Base-by-base conservation (phyloP, 2,888 invertebrate genomes). In the Melanostoma mellinum region DNA sequence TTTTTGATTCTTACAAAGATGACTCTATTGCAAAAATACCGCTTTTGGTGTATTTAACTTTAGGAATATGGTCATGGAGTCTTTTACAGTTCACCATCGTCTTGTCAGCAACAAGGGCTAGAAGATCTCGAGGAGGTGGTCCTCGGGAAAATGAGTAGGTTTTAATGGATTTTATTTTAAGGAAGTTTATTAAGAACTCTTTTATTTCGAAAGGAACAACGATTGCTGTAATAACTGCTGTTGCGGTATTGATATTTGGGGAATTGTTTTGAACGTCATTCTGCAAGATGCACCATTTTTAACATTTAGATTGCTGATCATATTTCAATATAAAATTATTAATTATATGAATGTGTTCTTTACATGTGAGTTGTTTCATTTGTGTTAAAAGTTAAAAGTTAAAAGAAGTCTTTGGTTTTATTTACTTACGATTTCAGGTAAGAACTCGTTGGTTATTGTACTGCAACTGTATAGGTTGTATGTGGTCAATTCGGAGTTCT, bases 311-410 rank as follows among this genome's bases (percentile, higher is more conserved):
- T 93, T 98, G 2, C 93, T 97, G 36, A 94, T 98, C 53, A 97
- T 98, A 78, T 94, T 96, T 6, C 95, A 97, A 88, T 98, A 96
- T 90, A 94, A 95, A 86, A 97, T 98, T 38, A 95, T 97, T 86
- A 97, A 96, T 88, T 98, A 98, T 88, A 98, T 98, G 95, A 98
- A 98, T 90, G 96, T 98, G 30, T 98, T 98, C 92, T 98, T 98
- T 92, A 98, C 98, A 0, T 97, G 97, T 91, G 96, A 97, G 92
- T 97, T 97, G 6, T 9, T 2, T 38, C 8, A 6, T 36, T 20
- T 20, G 0, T 9, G n/a, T n/a, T 35, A n/a, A 40, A 30, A 1
- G 9, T 30, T 20, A 32, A 96, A 96, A 87, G 88, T 94, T 1
- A 20, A 20, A 20, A 20, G 20, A 20, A 20, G 20, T 20, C 20